phyloP scores from a whole-genome alignment of 2,113 vertebrate genomes.

The Amphiprion ocellaris region DNA sequence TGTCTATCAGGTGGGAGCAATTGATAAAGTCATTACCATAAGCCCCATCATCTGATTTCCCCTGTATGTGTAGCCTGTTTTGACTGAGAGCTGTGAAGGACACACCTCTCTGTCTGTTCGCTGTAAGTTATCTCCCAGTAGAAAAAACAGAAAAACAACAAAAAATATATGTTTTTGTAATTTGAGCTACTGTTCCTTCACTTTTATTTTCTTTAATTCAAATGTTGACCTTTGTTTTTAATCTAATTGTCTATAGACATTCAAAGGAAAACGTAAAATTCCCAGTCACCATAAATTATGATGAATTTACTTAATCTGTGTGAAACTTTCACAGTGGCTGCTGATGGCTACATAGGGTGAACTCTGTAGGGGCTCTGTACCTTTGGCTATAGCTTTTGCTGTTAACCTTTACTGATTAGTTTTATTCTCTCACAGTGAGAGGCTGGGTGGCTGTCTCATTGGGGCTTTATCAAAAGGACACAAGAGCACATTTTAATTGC shows the following conservation, averaged over 20 bases:
- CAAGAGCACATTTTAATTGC: slow-evolving; percentile 9
- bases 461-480: background rate
- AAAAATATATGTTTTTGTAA: background rate
- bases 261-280: background rate
- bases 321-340: background rate
- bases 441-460: background rate
- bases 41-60: slow-evolving; percentile 5
- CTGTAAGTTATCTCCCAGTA: background rate
- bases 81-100: slow-evolving; percentile 8
- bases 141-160: no score
- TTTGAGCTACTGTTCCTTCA: background rate
- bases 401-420: slow-evolving; percentile 18
- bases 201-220: background rate
- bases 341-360: background rate
- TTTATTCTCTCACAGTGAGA: background rate
- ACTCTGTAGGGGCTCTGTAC: background rate
- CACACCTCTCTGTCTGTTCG: background rate
- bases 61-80: background rate
- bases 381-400: background rate
- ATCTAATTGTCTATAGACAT: background rate
- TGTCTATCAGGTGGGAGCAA: background rate
- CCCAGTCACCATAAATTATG: background rate
- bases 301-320: background rate
- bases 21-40: slow-evolving; percentile 42
- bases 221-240: background rate